Conservation (phyloP, 2,888 invertebrate species). For the Tenthredo notha region DNA sequence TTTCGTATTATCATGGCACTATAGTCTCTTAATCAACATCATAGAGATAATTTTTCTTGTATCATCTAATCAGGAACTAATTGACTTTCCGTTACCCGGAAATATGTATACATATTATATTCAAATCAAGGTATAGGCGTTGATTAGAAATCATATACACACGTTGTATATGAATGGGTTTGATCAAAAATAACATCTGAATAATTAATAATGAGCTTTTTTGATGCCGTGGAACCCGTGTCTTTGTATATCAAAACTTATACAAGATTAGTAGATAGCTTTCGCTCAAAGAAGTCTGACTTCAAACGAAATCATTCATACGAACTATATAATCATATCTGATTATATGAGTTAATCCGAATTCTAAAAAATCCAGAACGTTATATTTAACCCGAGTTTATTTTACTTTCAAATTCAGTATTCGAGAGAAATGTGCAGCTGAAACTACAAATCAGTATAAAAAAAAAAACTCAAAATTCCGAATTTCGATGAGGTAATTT, state of each 20-base stretch:
- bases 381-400: background rate
- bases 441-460: background rate
- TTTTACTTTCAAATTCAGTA: background rate
- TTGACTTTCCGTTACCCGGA: background rate
- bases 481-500: background rate
- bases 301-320: background rate
- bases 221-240: background rate
- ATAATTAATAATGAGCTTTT: background rate
- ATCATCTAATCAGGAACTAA: background rate
- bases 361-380: background rate
- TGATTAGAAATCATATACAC: background rate
- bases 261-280: background rate
- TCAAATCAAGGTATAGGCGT: background rate
- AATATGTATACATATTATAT: background rate
- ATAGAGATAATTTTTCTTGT: background rate
- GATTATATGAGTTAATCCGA: background rate
- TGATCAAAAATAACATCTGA: background rate
- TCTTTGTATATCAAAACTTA: background rate
- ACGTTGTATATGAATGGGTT: background rate
- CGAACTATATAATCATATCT: background rate
- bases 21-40: background rate
- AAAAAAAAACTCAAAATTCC: background rate
- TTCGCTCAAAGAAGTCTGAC: background rate
- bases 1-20: background rate
- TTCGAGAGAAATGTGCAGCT: background rate